Evolutionary conservation across 2,888 invertebrate genomes (phyloP).

Genomic region (Charanyca ferruginea): DNA sequence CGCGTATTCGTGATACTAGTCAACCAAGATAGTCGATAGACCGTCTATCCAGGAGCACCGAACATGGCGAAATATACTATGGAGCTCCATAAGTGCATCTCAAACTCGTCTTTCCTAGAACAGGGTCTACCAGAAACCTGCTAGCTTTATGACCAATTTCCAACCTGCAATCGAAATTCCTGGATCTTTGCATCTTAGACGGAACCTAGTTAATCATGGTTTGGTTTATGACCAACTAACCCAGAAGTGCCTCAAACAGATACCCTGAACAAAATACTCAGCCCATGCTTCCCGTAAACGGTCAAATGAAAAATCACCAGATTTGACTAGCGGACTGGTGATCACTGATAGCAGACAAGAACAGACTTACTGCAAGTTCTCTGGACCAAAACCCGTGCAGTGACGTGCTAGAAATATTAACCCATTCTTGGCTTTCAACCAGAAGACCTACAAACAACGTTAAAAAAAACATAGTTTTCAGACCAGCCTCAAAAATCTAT

Average conservation of each 20-base stretch:
- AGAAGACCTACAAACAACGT: not conserved
- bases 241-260: not conserved
- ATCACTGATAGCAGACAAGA: too few relatives aligned
- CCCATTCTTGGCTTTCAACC: too few relatives aligned
- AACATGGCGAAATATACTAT: not conserved
- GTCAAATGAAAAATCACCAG: not conserved
- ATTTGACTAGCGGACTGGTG: not conserved
- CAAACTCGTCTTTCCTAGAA: not conserved
- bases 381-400: not conserved
- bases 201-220: too few relatives aligned
- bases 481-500: slow-evolving; percentile 14
- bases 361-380: not conserved
- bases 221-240: not conserved
- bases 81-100: not conserved
- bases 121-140: not conserved
- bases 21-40: too few relatives aligned
- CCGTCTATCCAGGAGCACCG: too few relatives aligned
- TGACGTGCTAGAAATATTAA: too few relatives aligned
- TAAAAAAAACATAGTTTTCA: too few relatives aligned
- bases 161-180: not conserved
- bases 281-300: not conserved
- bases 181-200: not conserved
- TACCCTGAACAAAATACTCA: too few relatives aligned
- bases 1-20: too few relatives aligned
- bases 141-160: not conserved